phyloP scores from a whole-genome alignment of 2,888 invertebrate species.

The Sarcophaga rosellei region DNA sequence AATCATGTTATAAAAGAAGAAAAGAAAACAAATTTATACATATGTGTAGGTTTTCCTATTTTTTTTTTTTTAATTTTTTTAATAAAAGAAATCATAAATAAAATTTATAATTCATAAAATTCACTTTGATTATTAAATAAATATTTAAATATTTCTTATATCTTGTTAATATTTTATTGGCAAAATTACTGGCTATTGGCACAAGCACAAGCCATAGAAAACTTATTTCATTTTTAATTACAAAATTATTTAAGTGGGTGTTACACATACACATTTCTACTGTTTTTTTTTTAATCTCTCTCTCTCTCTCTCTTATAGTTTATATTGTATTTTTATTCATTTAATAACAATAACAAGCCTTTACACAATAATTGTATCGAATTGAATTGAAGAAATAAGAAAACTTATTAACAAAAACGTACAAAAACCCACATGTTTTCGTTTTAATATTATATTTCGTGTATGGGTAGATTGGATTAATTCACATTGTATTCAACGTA shows the following conservation, averaged over 20 bases:
- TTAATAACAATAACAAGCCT: constrained; percentile 2
- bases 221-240: constrained; percentile 34
- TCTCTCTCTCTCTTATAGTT: background rate
- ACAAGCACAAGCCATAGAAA: background rate
- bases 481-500: background rate
- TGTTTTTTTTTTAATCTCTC: background rate
- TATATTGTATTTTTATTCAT: constrained; percentile 11
- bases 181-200: background rate
- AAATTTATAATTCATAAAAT: background rate
- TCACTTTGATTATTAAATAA: too few species aligned
- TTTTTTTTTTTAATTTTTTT: background rate
- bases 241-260: constrained; percentile 44
- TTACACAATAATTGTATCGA: background rate
- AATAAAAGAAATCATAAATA: background rate
- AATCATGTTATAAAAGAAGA: constrained; percentile 37
- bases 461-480: constrained; percentile 35
- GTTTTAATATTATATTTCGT: background rate
- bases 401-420: constrained; percentile 3
- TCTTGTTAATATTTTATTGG: background rate
- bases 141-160: background rate
- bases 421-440: constrained; percentile 33
- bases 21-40: background rate
- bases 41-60: constrained; percentile 52
- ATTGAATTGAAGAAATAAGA: background rate
- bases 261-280: background rate